phyloP scores from a whole-genome alignment of 2,888 invertebrate species.

The Ypsolopha scabrella region DNA sequence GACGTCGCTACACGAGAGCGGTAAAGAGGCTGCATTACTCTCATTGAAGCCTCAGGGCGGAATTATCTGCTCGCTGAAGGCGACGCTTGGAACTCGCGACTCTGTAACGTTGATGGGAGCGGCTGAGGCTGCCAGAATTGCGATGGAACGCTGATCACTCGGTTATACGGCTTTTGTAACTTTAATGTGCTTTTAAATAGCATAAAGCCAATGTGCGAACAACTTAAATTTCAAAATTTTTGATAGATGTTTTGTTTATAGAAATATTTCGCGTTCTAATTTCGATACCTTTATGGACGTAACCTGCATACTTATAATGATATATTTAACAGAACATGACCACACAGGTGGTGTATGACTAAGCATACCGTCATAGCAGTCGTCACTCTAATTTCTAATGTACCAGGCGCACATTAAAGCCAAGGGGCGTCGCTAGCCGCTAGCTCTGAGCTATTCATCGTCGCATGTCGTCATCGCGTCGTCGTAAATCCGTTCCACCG shows the following conservation, averaged over 20 bases:
- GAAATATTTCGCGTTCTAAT: too few species aligned
- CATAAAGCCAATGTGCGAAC: too few species aligned
- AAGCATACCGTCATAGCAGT: not conserved
- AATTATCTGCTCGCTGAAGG: conserved; percentile 52
- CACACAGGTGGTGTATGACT: not conserved
- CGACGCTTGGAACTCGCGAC: conserved; percentile 22
- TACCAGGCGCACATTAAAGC: conserved; percentile 7
- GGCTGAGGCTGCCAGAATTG: conserved; percentile 3
- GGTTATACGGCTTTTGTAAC: not conserved
- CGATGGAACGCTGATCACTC: conserved; percentile 2
- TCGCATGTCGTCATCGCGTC: conserved; percentile 32
- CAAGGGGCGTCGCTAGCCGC: conserved; percentile 53
- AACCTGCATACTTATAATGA: too few species aligned
- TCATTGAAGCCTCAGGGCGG: conserved; percentile 51
- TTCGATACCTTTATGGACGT: too few species aligned
- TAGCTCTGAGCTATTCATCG: conserved; percentile 45
- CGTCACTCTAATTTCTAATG: not conserved
- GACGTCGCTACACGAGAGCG: conserved; percentile 54
- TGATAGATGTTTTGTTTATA: too few species aligned
- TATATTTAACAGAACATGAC: too few species aligned
- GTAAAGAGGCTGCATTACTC: conserved; percentile 63
- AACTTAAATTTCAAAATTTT: too few species aligned
- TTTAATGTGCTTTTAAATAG: too few species aligned
- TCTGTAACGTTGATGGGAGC: conserved; percentile 10
- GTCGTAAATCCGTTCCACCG: conserved; percentile 4